Evolutionary conservation across 2,797 vertebrate genomes (phyloP).

Genomic region (Tenualosa thibaudeaui): DNA sequence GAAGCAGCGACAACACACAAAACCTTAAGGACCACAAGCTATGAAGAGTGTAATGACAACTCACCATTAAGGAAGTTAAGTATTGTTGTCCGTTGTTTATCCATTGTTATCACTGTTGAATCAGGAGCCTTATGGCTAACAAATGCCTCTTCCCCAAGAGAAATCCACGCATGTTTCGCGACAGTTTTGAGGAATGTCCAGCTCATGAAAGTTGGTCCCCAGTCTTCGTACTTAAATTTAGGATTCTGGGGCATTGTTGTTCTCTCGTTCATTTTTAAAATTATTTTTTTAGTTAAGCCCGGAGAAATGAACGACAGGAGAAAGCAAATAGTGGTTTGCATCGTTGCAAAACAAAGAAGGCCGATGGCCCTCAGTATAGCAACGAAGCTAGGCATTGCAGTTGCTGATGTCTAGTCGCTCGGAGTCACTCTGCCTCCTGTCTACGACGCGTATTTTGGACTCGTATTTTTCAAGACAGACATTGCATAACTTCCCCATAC

Average conservation of each 20-base stretch:
- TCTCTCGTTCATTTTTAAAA: conserved; percentile 72
- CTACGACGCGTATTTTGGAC: no score
- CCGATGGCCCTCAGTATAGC: conserved; percentile 45
- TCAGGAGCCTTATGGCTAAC: conserved; percentile 79
- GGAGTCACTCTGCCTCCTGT: no score
- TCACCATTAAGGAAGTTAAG: conserved; percentile 78
- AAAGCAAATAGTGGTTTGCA: conserved; percentile 17
- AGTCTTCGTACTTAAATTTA: conserved; percentile 83
- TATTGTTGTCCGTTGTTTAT: conserved; percentile 65
- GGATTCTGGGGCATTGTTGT: conserved; percentile 77
- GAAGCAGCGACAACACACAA: background rate
- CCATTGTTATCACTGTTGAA: conserved; percentile 71
- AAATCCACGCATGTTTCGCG: conserved; percentile 71
- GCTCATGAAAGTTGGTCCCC: conserved; percentile 79
- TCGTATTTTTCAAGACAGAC: no score
- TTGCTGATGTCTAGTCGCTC: background rate
- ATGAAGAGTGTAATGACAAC: background rate
- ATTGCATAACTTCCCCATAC: background rate
- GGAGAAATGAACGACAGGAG: conserved; percentile 74
- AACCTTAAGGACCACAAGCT: no score
- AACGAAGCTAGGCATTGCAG: conserved; percentile 36
- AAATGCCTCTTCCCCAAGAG: conserved; percentile 79
- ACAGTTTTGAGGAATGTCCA: conserved; percentile 70
- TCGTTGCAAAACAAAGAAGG: conserved; percentile 34
- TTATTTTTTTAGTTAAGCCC: conserved; percentile 62